Evolutionary conservation across 1,140 invertebrate genomes (phyloP).

Genomic region (Drosophila teissieri): DNA sequence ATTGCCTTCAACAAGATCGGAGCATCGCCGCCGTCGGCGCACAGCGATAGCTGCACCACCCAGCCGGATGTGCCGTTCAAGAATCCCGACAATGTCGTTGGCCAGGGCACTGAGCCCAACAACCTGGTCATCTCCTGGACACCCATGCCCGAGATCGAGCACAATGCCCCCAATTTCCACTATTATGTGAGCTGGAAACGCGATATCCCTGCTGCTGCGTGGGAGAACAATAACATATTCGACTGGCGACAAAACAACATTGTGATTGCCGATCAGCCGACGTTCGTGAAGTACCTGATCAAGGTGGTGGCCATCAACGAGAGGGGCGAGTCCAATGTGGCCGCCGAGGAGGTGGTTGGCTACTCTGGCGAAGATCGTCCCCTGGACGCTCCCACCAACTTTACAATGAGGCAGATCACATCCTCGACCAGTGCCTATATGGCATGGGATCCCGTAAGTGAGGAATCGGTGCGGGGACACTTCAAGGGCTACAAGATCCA

Average conservation of each 20-base stretch:
- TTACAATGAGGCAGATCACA: conserved; percentile 90
- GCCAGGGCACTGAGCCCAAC: conserved; percentile 93
- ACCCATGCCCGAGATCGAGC: conserved; percentile 97
- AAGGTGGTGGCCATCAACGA: conserved; percentile 97
- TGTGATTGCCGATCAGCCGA: conserved; percentile 93
- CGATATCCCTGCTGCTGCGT: conserved; percentile 90
- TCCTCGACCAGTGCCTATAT: conserved; percentile 91
- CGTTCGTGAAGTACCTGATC: conserved; percentile 95
- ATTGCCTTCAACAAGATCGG: conserved; percentile 97
- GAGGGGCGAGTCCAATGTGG: conserved; percentile 93
- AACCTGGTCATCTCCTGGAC: conserved; percentile 98
- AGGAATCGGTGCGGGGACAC: conserved; percentile 93
- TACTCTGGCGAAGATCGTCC: conserved; percentile 98
- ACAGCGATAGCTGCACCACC: conserved; percentile 93
- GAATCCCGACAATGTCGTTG: conserved; percentile 97
- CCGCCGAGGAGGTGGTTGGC: conserved; percentile 92
- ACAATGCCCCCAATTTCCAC: conserved; percentile 96
- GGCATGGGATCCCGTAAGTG: conserved; percentile 92
- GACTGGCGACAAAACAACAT: conserved; percentile 90
- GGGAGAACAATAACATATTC: conserved; percentile 89
- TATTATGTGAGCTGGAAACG: conserved; percentile 95
- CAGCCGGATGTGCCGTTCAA: conserved; percentile 94
- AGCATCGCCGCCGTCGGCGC: conserved; percentile 92
- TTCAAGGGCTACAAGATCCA: conserved; percentile 98
- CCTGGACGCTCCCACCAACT: conserved; percentile 92